Evolutionary conservation across 2,113 vertebrate genomes (phyloP).

Genomic region (Pelmatolapia mariae): DNA sequence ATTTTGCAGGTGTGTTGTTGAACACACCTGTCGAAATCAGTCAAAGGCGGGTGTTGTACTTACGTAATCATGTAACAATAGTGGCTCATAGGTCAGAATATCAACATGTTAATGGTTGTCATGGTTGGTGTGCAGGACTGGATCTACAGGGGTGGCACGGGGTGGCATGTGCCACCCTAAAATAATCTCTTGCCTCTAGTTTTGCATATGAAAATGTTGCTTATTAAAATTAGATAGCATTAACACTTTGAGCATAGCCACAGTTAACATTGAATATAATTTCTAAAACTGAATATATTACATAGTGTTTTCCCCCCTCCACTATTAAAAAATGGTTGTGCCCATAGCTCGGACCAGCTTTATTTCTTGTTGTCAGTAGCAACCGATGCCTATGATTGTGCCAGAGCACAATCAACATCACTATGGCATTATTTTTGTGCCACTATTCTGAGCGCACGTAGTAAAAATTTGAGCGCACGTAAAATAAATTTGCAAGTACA

Average conservation of each 20-base stretch:
- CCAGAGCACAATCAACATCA: not conserved
- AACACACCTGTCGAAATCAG: accelerated
- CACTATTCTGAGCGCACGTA: not conserved
- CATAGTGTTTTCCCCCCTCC: not conserved
- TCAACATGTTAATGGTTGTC: not conserved
- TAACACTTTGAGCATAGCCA: not conserved
- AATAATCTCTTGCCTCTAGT: not conserved
- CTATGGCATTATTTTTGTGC: accelerated
- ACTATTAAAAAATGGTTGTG: not conserved
- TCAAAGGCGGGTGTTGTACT: not conserved
- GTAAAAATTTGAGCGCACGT: too few species aligned
- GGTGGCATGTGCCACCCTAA: not conserved
- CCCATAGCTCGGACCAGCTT: accelerated
- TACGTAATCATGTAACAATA: accelerated
- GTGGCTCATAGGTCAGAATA: too few species aligned
- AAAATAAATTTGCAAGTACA: too few species aligned
- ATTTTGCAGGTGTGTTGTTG: not conserved
- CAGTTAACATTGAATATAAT: accelerated
- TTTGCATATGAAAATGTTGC: accelerated
- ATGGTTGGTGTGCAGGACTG: not conserved
- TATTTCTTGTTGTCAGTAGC: not conserved
- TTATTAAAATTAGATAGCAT: not conserved
- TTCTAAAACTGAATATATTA: accelerated
- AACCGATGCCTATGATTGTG: not conserved
- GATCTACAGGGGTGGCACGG: not conserved